A percentile compares a stretch with the other conserved stretches of the same genome.
These are phyloP conservation scores for Canis aureus DNA, from an alignment of 2,113 vertebrate genomes.

Conservation along the genomic window DNA sequence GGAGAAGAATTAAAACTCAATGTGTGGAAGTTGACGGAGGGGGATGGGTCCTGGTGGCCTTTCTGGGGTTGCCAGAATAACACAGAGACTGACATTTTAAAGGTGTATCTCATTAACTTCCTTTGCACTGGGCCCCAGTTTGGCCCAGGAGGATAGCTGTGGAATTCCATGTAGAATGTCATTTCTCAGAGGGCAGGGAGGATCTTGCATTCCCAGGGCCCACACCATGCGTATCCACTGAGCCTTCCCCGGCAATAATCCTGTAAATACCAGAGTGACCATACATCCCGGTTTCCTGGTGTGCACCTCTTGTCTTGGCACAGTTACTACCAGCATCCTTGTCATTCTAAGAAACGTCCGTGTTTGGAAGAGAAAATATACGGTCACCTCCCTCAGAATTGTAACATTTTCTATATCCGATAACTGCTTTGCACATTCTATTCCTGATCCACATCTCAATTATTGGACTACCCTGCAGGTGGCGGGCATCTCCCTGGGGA, in stretches of 20 bases:
- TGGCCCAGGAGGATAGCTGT: not conserved
- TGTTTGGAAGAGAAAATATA: not conserved
- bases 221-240: not conserved
- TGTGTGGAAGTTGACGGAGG: not conserved
- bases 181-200: not conserved
- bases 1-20: not conserved
- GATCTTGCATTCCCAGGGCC: too few species aligned
- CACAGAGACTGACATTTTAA: not conserved
- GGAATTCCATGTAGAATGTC: not conserved
- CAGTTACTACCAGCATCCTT: not conserved
- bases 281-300: rapidly evolving
- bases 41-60: not conserved
- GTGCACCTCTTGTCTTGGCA: not conserved
- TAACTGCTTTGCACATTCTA: too few species aligned
- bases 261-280: not conserved
- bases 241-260: not conserved
- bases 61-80: not conserved
- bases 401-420: not conserved
- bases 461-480: not conserved
- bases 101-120: not conserved
- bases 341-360: not conserved
- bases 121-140: not conserved
- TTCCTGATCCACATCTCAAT: not conserved
- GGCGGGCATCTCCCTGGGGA: not conserved
- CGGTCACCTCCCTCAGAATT: not conserved